These are phyloP conservation scores for Parascotia fuliginaria DNA, from an alignment of 2,888 invertebrate genomes.

Conservation along the genomic window DNA sequence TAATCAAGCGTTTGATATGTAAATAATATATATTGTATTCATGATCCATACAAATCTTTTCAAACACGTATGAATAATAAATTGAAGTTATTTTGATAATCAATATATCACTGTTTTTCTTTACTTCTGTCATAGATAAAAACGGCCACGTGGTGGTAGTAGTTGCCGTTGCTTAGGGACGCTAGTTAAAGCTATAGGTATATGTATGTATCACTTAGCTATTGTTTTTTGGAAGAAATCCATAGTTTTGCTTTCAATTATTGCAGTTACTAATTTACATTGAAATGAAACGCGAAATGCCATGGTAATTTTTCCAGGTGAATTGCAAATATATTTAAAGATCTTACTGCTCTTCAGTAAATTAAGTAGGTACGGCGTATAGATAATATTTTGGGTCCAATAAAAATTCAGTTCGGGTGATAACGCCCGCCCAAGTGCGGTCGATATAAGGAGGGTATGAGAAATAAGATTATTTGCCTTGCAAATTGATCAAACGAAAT, in stretches of 20 bases:
- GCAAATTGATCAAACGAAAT: conserved; percentile 50
- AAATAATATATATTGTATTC: conserved; percentile 10
- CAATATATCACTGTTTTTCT: background rate
- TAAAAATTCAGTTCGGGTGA: conserved; percentile 42
- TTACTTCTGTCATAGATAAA: too few species aligned
- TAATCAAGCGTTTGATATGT: conserved; percentile 31
- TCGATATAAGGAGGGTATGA: conserved; percentile 42
- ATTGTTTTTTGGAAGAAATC: too few species aligned
- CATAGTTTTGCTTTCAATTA: too few species aligned
- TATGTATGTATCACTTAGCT: too few species aligned
- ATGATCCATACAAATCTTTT: conserved; percentile 15
- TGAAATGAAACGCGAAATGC: too few species aligned
- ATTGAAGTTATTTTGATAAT: conserved; percentile 16
- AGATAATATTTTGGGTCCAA: conserved; percentile 44
- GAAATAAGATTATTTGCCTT: conserved; percentile 47
- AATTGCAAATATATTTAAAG: too few species aligned
- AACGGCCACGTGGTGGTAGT: too few species aligned
- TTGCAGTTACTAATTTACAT: too few species aligned
- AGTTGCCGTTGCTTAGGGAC: too few species aligned
- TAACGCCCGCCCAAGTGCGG: conserved; percentile 42
- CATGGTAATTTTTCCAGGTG: too few species aligned
- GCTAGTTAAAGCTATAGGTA: too few species aligned
- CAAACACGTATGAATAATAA: conserved; percentile 9
- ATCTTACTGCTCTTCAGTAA: conserved; percentile 25
- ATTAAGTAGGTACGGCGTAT: conserved; percentile 38